Percentiles rank a stretch among this genome's conserved stretches.
These are phyloP conservation scores for Drosophila simulans DNA, from an alignment of 1,140 invertebrate species.

Conservation along the genomic window DNA sequence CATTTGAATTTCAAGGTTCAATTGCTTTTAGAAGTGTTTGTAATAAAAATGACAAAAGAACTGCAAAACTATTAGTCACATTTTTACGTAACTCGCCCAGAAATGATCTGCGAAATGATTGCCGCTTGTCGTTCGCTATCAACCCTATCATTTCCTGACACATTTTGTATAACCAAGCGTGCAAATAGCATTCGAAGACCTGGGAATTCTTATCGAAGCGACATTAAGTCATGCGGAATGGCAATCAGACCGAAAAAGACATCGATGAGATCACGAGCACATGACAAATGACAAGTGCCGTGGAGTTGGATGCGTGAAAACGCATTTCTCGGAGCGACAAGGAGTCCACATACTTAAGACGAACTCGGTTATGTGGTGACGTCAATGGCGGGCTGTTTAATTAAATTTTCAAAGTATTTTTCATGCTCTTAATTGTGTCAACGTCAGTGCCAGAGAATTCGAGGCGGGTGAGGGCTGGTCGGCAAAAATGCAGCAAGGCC, in stretches of 20 bases:
- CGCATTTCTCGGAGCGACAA: constrained; percentile 26
- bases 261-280: constrained; percentile 43
- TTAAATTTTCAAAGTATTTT: constrained; percentile 77
- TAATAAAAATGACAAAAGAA: background rate
- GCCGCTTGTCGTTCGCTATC: constrained; percentile 36
- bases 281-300: constrained; percentile 36
- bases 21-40: background rate
- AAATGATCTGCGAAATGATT: constrained; percentile 41
- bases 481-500: constrained; percentile 33
- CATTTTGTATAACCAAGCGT: background rate
- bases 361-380: constrained; percentile 46
- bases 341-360: constrained; percentile 18
- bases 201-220: constrained; percentile 21
- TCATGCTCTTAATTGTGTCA: constrained; percentile 78
- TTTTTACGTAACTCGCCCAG: constrained; percentile 10
- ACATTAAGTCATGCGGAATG: constrained; percentile 42
- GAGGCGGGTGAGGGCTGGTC: background rate
- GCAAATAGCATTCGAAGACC: constrained; percentile 2
- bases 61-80: background rate
- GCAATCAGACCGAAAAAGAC: constrained; percentile 21
- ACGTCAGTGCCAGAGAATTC: constrained; percentile 30
- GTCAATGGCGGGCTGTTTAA: constrained; percentile 62
- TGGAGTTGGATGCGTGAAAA: constrained; percentile 11
- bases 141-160: constrained; percentile 11
- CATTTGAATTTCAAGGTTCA: background rate